These are phyloP conservation scores for Hyla sarda DNA, from an alignment of 2,113 vertebrate species.

Conservation along the genomic window DNA sequence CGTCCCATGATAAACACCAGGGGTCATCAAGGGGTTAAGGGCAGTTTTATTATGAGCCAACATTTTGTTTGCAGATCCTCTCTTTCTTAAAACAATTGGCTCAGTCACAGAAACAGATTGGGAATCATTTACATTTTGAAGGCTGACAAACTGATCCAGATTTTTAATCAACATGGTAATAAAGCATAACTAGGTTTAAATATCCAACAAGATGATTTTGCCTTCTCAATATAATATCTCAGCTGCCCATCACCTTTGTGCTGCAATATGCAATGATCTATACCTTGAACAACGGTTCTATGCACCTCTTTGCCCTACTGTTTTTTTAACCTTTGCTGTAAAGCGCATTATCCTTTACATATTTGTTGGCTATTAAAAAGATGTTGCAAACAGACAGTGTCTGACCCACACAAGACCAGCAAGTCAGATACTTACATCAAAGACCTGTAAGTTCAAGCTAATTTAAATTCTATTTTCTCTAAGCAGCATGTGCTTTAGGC, in stretches of 20 bases:
- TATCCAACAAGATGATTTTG: background rate
- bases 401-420: slow-evolving; percentile 39
- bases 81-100: background rate
- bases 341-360: slow-evolving; percentile 10
- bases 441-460: slow-evolving; percentile 30
- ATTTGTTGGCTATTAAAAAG: slow-evolving; percentile 31
- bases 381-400: slow-evolving; percentile 32
- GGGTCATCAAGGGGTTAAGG: background rate
- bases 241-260: background rate
- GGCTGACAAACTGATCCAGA: background rate
- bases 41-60: background rate
- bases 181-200: background rate
- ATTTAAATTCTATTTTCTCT: slow-evolving; percentile 46
- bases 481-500: slow-evolving; percentile 46
- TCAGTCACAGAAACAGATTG: slow-evolving; percentile 5
- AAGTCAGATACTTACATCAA: slow-evolving; percentile 31
- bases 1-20: no score
- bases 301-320: background rate
- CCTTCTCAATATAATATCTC: background rate
- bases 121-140: background rate
- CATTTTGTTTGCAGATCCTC: background rate
- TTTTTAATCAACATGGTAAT: background rate
- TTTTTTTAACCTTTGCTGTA: slow-evolving; percentile 5
- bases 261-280: background rate
- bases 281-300: background rate